Base-by-base conservation (phyloP, 2,888 invertebrate genomes). In the Drosophila quinaria region DNA sequence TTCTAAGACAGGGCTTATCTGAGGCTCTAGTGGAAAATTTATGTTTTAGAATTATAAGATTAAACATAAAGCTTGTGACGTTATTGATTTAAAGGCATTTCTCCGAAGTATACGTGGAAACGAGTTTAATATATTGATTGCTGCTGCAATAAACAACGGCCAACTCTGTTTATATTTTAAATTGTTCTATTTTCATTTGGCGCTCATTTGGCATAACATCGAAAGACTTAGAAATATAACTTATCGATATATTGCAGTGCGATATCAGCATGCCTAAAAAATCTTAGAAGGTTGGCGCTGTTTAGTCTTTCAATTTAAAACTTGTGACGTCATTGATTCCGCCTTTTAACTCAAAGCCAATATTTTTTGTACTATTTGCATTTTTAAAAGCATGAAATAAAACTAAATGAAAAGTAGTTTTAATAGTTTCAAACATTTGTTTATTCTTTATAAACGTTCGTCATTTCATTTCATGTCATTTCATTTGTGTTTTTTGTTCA, bases 361-460 rank as follows among this genome's bases (percentile, higher is more conserved):
- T n/a, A 5, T 37, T n/a, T 37, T 8, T 2, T 5, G n/a, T 15
- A 5, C 4, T 8, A 8, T 1, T 41, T 41, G 3, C 4, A 41
- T n/a, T 22, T 55, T 17, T 8, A 22, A 44, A 22, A 8, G 31
- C 9, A 37, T 3, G 37, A 60, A 73, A 67, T 52, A 64, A 71
- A 73, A 68, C 60, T 6, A 70, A 51, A 56, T 44, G 6, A 51
- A 61, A n/a, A 3, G 25, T 64, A 37, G n/a, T 63, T 67, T 80
- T 84, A 62, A 75, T 86, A 82, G 89, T 91, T 91, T 91, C 83
- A 91, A 91, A 91, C 91, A 91, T 90, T 91, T 89, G 73, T 86
- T 84, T 91, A 91, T 91, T 91, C 89, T 89, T 84, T 84, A 89
- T 90, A 91, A 91, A 91, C 91, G 84, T 91, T 91, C 89, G 85